These are phyloP conservation scores for Tricholaema leucomelas DNA, from an alignment of 2,113 vertebrate species.

Conservation along the genomic window DNA sequence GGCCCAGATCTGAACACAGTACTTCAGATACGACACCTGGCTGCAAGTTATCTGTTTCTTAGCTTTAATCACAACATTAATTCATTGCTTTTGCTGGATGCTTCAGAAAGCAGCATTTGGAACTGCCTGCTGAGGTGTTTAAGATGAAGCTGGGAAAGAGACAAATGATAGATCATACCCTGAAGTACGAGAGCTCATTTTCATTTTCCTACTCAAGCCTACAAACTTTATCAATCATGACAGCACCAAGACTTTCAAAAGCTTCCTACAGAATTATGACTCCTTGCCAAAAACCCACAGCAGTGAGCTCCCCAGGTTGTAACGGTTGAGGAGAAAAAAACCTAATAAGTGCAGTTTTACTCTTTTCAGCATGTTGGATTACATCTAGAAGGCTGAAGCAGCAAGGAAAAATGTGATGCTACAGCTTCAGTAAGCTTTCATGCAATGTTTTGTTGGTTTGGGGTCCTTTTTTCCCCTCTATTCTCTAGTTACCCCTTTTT, in stretches of 20 bases:
- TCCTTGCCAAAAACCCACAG: not conserved
- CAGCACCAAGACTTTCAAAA: not conserved
- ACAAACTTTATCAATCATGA: not conserved
- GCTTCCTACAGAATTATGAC: not conserved
- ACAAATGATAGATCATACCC: slow-evolving; percentile 9
- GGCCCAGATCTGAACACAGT: no score
- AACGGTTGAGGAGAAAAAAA: no score
- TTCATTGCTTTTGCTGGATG: not conserved
- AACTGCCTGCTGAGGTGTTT: slow-evolving; percentile 11
- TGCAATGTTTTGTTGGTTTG: not conserved
- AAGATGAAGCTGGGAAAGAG: not conserved
- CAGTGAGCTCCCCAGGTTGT: not conserved
- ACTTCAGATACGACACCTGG: no score
- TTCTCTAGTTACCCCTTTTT: not conserved
- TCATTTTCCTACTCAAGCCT: slow-evolving; percentile 18
- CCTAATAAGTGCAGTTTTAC: no score
- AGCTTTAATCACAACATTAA: not conserved
- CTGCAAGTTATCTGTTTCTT: not conserved
- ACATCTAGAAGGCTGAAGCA: not conserved
- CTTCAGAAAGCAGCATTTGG: not conserved
- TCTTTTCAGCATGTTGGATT: not conserved
- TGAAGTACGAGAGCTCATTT: slow-evolving; percentile 17
- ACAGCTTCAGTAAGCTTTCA: not conserved
- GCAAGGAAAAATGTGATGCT: not conserved
- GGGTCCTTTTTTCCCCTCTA: no score